Percentiles rank a stretch among this genome's conserved stretches.
phyloP scores from a whole-genome alignment of 1,140 invertebrate species.

The Linepithema humile region DNA sequence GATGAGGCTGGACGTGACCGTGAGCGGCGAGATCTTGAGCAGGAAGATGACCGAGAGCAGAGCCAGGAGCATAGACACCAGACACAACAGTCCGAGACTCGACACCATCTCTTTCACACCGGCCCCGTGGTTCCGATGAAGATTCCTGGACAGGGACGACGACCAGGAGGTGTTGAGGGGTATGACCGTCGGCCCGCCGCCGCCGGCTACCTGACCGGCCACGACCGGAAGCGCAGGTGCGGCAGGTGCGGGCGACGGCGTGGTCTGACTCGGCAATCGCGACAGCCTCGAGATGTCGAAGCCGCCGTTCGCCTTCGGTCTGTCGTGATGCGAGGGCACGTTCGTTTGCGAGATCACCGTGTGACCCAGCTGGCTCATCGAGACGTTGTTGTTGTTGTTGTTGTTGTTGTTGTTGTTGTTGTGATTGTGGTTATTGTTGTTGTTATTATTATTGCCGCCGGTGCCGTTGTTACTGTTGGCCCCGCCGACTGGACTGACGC shows the following conservation, averaged over 20 bases:
- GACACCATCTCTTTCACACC: conserved; percentile 93
- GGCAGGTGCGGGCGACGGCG: conserved; percentile 80
- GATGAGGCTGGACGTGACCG: conserved; percentile 85
- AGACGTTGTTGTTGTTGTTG: conserved; percentile 56
- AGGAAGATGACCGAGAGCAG: conserved; percentile 93
- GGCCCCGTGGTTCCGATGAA: conserved; percentile 84
- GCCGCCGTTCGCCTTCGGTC: conserved; percentile 84
- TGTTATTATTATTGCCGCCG: conserved; percentile 60
- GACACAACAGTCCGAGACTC: conserved; percentile 92
- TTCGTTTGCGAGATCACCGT: conserved; percentile 53
- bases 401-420: too few relatives aligned
- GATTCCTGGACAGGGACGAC: conserved; percentile 81
- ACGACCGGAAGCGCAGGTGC: conserved; percentile 41
- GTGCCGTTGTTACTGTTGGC: conserved; percentile 63
- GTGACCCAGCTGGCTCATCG: conserved; percentile 39
- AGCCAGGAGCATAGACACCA: conserved; percentile 93
- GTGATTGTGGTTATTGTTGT: conserved; percentile 63
- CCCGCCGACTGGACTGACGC: conserved; percentile 80
- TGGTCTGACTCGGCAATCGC: conserved; percentile 79
- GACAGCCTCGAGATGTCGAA: conserved; percentile 84
- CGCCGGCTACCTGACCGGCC: conserved; percentile 28
- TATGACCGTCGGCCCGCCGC: conserved; percentile 66
- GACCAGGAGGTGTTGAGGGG: conserved; percentile 85
- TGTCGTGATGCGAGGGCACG: conserved; percentile 73
- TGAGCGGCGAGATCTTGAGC: conserved; percentile 91